These are phyloP conservation scores for Proterorhinus semilunaris DNA, from an alignment of 2,113 vertebrate genomes.

Conservation along the genomic window DNA sequence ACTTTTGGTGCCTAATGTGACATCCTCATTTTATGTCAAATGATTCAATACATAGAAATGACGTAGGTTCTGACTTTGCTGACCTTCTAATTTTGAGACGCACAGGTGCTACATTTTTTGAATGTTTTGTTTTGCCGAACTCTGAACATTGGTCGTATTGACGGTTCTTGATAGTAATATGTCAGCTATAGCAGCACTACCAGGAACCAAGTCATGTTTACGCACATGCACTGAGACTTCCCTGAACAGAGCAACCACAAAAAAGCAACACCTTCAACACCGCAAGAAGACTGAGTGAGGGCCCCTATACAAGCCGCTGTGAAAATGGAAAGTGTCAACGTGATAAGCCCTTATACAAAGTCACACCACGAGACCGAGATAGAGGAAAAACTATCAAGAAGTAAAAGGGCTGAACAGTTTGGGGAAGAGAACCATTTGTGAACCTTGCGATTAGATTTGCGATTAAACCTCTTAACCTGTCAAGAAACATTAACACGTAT, in stretches of 20 bases:
- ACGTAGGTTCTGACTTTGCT: constrained; percentile 21
- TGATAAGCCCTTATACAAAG: background rate
- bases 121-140: background rate
- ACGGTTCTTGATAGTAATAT: background rate
- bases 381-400: background rate
- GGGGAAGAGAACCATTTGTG: too few species aligned
- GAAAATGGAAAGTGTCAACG: constrained; percentile 14
- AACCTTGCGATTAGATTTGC: too few species aligned
- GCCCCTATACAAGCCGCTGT: constrained; percentile 21
- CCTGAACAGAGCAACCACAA: constrained; percentile 66
- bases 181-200: constrained; percentile 43
- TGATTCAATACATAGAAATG: constrained; percentile 1
- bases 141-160: background rate
- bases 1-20: background rate
- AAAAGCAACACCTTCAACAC: constrained; percentile 49
- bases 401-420: background rate
- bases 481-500: too few species aligned
- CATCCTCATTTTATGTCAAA: background rate
- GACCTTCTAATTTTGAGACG: background rate
- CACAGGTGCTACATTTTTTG: background rate
- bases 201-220: constrained; percentile 61
- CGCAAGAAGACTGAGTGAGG: constrained; percentile 48
- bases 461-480: too few species aligned
- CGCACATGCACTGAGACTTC: constrained; percentile 55
- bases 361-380: background rate